phyloP scores from a whole-genome alignment of 2,888 invertebrate species.

The Sarcophaga caerulescens region DNA sequence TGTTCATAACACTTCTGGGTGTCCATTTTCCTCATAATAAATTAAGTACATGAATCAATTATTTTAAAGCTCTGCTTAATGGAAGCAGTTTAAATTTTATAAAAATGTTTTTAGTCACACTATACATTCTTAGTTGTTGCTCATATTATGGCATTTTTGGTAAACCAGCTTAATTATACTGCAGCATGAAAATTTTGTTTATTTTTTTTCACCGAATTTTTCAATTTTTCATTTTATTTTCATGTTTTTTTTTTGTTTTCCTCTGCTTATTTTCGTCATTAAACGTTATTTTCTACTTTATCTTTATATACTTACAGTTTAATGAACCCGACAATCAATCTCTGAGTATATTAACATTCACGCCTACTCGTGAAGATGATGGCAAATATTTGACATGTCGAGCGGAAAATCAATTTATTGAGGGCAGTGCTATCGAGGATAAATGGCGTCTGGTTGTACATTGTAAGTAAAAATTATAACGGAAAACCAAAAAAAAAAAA shows the following conservation, averaged over 20 bases:
- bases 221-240: neutral
- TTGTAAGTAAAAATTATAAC: slow-evolving; percentile 85
- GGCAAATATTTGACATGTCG: slow-evolving; percentile 94
- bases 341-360: slow-evolving; percentile 91
- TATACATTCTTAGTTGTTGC: neutral
- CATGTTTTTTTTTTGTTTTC: neutral
- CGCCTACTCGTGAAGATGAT: slow-evolving; percentile 92
- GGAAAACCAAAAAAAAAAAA: slow-evolving; percentile 50
- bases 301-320: slow-evolving; percentile 83
- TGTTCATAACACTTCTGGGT: too few relatives aligned
- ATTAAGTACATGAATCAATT: neutral
- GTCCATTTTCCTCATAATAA: too few relatives aligned
- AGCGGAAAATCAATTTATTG: slow-evolving; percentile 92
- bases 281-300: slow-evolving; percentile 16
- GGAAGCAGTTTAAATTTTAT: too few relatives aligned
- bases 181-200: slow-evolving; percentile 32
- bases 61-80: neutral
- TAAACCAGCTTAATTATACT: slow-evolving; percentile 28
- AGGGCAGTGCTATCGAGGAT: slow-evolving; percentile 91
- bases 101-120: neutral
- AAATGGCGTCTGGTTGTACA: slow-evolving; percentile 93
- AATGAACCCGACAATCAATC: slow-evolving; percentile 91
- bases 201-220: neutral
- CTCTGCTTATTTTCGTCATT: neutral
- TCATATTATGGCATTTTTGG: neutral